phyloP scores from a whole-genome alignment of 2,888 invertebrate genomes.

The Andrena bucephala region DNA sequence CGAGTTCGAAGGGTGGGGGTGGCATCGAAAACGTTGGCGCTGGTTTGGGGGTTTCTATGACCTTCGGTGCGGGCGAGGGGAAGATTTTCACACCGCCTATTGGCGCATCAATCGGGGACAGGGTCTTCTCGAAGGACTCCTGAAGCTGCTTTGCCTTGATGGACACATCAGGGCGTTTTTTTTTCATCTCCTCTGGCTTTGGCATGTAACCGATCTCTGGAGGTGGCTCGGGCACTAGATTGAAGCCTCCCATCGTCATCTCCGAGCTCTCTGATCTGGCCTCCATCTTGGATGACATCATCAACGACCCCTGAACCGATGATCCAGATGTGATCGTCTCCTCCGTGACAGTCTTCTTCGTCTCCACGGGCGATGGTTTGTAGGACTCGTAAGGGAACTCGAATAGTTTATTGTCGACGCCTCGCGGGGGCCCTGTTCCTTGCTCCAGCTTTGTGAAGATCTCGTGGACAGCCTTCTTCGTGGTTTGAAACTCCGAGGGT shows the following conservation, averaged over 20 bases:
- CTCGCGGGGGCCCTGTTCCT: constrained; percentile 69
- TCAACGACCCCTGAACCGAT: constrained; percentile 79
- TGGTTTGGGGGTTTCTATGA: constrained; percentile 58
- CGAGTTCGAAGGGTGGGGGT: constrained; percentile 80
- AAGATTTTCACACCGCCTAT: constrained; percentile 87
- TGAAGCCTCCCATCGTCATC: constrained; percentile 85
- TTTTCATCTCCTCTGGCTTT: constrained; percentile 83
- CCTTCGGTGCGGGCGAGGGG: constrained; percentile 79
- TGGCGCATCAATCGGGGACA: constrained; percentile 86
- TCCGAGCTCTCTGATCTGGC: constrained; percentile 81
- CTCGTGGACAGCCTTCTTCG: constrained; percentile 80
- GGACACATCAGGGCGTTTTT: constrained; percentile 86
- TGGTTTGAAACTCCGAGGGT: constrained; percentile 70
- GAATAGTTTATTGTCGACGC: constrained; percentile 81
- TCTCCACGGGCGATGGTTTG: constrained; percentile 77
- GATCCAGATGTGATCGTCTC: constrained; percentile 79
- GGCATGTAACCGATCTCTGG: constrained; percentile 89
- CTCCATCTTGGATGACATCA: constrained; percentile 77
- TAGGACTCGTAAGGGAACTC: constrained; percentile 83
- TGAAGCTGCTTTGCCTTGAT: constrained; percentile 88
- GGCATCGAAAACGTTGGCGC: constrained; percentile 76
- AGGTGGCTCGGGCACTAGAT: constrained; percentile 89
- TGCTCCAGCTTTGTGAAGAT: constrained; percentile 81
- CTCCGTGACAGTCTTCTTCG: constrained; percentile 76
- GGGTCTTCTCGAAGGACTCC: constrained; percentile 86